Percentiles rank a stretch among this genome's conserved stretches.
Evolutionary conservation across 2,113 vertebrate genomes (phyloP).

Genomic region (Tyrannus savana): DNA sequence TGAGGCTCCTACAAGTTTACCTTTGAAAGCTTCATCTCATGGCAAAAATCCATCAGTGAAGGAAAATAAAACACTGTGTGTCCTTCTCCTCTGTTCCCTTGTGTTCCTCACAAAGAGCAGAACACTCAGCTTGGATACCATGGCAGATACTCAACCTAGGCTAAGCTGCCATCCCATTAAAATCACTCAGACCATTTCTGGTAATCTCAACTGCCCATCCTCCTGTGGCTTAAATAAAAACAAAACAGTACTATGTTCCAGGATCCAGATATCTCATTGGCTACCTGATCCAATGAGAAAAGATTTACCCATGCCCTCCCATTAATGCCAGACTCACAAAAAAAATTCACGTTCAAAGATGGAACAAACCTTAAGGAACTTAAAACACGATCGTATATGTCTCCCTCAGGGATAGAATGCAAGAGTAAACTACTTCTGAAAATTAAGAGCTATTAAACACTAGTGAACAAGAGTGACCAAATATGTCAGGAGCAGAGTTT

Average conservation of each 20-base stretch:
- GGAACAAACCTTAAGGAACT: neutral
- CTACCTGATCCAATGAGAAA: neutral
- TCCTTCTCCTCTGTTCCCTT: neutral
- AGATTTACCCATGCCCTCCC: neutral
- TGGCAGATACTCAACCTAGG: neutral
- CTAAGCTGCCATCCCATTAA: neutral
- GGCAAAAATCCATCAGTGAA: neutral
- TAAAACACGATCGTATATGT: accelerated
- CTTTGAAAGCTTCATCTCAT: neutral
- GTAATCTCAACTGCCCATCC: neutral
- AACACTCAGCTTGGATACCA: neutral
- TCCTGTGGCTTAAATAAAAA: neutral
- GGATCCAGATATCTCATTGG: neutral
- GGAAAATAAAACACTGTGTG: neutral
- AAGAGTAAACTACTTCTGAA: neutral
- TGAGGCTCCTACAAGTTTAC: neutral
- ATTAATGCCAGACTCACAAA: neutral
- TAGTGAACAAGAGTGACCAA: neutral
- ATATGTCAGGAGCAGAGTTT: neutral
- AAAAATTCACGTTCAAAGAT: accelerated
- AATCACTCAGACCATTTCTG: neutral
- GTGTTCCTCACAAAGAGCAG: neutral
- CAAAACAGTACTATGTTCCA: neutral
- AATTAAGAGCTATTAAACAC: neutral
- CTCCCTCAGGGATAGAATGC: neutral